phyloP scores from a whole-genome alignment of 2,888 invertebrate species.

The Drosophila quasianomalipes region DNA sequence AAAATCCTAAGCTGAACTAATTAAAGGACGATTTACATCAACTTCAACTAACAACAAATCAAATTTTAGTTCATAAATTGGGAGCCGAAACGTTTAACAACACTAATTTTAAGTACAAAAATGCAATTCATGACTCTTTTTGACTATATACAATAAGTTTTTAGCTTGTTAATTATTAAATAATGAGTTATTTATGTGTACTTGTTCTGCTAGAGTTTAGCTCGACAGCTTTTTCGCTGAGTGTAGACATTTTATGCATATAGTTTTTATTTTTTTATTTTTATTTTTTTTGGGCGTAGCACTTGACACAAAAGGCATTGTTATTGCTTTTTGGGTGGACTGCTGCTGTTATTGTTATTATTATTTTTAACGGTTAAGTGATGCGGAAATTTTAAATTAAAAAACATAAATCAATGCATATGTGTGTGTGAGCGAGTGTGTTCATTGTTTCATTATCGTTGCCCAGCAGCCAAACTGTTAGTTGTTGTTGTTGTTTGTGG shows the following conservation, averaged over 20 bases:
- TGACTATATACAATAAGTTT: neutral
- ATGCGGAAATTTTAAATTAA: conserved; percentile 86
- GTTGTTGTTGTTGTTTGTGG: conserved; percentile 25
- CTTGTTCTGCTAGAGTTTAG: neutral
- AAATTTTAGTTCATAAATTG: neutral
- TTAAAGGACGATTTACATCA: neutral
- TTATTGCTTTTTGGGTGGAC: conserved; percentile 46
- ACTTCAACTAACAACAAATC: neutral
- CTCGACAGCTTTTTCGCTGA: neutral
- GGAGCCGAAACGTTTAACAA: neutral
- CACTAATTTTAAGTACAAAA: neutral
- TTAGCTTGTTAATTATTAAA: neutral
- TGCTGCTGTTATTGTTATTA: conserved; percentile 47
- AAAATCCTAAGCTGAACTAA: neutral
- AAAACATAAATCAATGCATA: conserved; percentile 85
- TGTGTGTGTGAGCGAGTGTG: conserved; percentile 38
- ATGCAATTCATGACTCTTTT: neutral
- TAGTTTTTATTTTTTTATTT: conserved; percentile 3
- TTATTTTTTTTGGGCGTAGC: conserved; percentile 16
- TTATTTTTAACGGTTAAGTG: conserved; percentile 82
- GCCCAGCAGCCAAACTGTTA: conserved; percentile 36
- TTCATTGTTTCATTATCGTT: conserved; percentile 52
- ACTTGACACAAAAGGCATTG: conserved; percentile 48
- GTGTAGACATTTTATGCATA: conserved; percentile 8
- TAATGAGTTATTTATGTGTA: neutral